Evolutionary conservation across 2,113 vertebrate genomes (phyloP), one percentile per base, ranked within the genome.

Genomic region (Takifugu bimaculatus): DNA sequence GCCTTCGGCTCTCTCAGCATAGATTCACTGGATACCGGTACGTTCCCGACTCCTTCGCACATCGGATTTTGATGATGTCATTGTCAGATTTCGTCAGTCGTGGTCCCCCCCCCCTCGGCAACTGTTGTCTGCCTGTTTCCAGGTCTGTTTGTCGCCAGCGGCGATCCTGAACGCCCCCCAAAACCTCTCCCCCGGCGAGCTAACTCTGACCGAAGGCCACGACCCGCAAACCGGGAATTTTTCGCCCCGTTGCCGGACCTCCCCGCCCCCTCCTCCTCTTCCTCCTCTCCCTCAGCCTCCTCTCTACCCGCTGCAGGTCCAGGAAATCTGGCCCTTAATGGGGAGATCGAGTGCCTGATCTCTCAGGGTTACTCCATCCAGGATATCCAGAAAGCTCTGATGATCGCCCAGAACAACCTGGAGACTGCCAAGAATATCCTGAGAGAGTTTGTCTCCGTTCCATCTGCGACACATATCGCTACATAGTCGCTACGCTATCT

Each of bases 401-500:
- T 97, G 91, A 99, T 99, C 64, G 97, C 96, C 74, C 95, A 98
- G 88, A 98, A 99, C 92, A 99, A 99, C 88, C 92, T 99, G 27
- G 97, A 99, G 82, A 99, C 97, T 86, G 97, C 97, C 88, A 98
- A 98, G 88, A 97, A 98, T 65, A 99, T 99, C 72, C 94, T 99
- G 70, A 92, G 96, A 3, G 97, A 99, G 81, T 99, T 99, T 11
- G 96, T 98, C 74, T 94, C 96, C 67, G 84, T 98, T 73, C 94
- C 95, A 2, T 94, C 95, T 62, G 85, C 95, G 1, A 92, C 95
- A 0, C 95, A 98, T 2, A 93, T 99, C 66, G 93, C 93, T 84
- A 97, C 96, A 92, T 98, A 99, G 91, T 77, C 91, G 55, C 79
- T 35, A 39, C 54, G 0, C 29, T 4, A 7, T 0, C 20, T 0